Percentiles rank a stretch among this genome's conserved stretches.
Evolutionary conservation across 2,113 vertebrate species (phyloP).

Genomic region (Xenus cinereus): DNA sequence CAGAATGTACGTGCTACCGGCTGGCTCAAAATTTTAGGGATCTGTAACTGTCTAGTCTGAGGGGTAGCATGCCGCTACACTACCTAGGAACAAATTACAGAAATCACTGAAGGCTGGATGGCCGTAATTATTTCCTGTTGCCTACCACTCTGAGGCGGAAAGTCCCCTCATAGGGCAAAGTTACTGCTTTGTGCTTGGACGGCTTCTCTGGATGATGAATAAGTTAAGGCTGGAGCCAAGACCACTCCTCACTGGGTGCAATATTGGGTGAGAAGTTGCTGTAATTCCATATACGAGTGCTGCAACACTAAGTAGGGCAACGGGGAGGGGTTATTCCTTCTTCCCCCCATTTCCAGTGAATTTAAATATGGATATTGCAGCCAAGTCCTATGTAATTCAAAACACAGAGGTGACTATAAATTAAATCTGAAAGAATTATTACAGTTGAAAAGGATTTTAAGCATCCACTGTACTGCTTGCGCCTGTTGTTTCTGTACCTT

Average conservation of each 20-base stretch:
- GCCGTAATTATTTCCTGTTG: neutral
- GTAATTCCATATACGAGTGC: neutral
- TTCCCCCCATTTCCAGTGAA: neutral
- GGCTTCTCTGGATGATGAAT: accelerated
- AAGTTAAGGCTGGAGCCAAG: neutral
- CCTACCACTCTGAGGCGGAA: neutral
- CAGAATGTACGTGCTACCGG: accelerated
- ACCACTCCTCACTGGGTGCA: neutral
- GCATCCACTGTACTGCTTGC: neutral
- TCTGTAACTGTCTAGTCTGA: neutral
- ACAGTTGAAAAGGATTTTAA: neutral
- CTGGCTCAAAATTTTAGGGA: neutral
- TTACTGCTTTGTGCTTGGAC: neutral
- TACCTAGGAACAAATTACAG: neutral
- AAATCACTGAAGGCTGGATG: accelerated
- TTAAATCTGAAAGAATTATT: neutral
- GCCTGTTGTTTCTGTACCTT: neutral
- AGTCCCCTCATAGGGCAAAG: neutral
- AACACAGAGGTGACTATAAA: neutral
- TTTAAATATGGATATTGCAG: neutral
- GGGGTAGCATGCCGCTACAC: accelerated
- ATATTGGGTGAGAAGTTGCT: neutral
- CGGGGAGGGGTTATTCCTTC: neutral
- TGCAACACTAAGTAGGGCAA: neutral
- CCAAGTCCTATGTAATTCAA: neutral